Evolutionary conservation across 1,140 invertebrate species (phyloP), one percentile per base, ranked within the genome.

Genomic region (Ylistrum balloti): DNA sequence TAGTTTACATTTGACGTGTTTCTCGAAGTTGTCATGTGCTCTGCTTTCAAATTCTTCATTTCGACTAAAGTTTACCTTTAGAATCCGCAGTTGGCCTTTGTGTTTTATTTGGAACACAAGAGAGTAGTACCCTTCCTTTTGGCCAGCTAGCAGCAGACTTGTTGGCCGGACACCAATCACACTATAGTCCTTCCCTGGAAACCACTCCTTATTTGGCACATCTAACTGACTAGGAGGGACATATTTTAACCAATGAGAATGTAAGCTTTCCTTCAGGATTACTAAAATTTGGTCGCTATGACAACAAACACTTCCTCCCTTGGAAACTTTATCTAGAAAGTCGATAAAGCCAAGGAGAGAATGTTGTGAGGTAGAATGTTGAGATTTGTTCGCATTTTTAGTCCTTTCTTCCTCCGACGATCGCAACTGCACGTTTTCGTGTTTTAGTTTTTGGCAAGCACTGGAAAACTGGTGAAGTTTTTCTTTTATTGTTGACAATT

Each of bases 41-140:
- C n/a, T n/a, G n/a, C n/a, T n/a, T n/a, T n/a, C n/a, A n/a, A n/a
- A n/a, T n/a, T n/a, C n/a, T n/a, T n/a, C n/a, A n/a, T n/a, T n/a
- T n/a, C n/a, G n/a, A n/a, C n/a, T n/a, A n/a, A n/a, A n/a, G n/a
- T n/a, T n/a, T 87, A 93, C 93, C 93, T 94, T 94, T 22, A 94
- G 88, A 33, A 93, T 91, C 86, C 89, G 92, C 11, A 88, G 33
- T 10, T 91, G 74, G 1, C 88, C 89, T 33, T 91, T 88, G 74
- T 93, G 91, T 38, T 87, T 89, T 22, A 94, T 94, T 5, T 88
- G 86, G 89, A 94, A 94, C 20, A 93, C 90, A 20, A 94, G 88
- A 5, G 93, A 93, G 33, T 92, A 91, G 0, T 90, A 90, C 0
- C 93, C 93, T 20, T 92, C 89, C 34, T 89, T 87, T 28, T 89